Base-by-base conservation (phyloP, 1,140 invertebrate genomes). In the Nasonia longicornis region DNA sequence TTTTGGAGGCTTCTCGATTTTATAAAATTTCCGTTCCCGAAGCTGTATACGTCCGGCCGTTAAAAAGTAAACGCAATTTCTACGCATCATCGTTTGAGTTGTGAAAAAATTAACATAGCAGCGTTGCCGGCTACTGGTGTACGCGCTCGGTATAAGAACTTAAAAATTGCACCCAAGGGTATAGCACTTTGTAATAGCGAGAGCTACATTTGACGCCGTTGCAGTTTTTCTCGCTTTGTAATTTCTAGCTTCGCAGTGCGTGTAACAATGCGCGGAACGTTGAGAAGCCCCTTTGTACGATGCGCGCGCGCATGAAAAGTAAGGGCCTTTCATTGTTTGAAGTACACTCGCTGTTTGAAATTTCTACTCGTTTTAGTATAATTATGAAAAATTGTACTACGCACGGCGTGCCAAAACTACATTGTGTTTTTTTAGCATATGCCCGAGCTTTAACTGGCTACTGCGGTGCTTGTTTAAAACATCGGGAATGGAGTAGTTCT, bases 131-230 rank as follows among this genome's bases (percentile, higher is more conserved):
- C 26, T 31, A 26, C 26, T 26, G 26, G 20, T 29, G 12, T 2
- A 35, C 16, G 22, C 52, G 58, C 16, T 48, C 2, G 16, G 52
- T 58, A 58, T 58, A 58, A 73, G 45, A n/a, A 42, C 38, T 35
- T 58, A 78, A 71, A 78, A 58, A 70, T 71, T 31, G 52, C 67
- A 16, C 77, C 29, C 67, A 71, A 71, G 67, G 48, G 67, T 58
- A 70, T 38, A 8, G 16, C 26, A 35, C 29, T 71, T 70, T 71
- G 77, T 78, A 70, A 71, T 14, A 20, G 67, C 16, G 67, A 35
- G 77, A 70, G 77, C 64, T 48, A 48, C 75, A 77, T 69, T 77
- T 77, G 63, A 64, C 26, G 26, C 26, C 48, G 63, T 69, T 29
- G 75, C 10, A 77, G 38, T 20, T 48, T 77, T 77, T 48, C 16